Conservation (phyloP, 2,113 vertebrate genomes). For the Ia io region DNA sequence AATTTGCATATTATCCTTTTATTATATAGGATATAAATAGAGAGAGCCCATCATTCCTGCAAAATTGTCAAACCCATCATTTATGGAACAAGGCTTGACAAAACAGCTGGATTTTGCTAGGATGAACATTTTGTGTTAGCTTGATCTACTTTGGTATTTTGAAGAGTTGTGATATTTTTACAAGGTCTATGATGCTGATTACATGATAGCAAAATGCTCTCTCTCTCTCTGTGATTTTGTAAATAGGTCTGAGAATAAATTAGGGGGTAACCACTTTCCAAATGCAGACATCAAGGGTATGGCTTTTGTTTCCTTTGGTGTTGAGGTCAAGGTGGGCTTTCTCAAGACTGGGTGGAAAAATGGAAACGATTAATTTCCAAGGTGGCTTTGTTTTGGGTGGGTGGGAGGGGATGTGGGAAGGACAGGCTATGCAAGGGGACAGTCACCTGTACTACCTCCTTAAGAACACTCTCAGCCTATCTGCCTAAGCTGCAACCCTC, state of each 20-base stretch:
- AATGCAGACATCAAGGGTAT: not conserved
- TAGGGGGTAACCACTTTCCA: not conserved
- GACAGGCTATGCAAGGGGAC: not conserved
- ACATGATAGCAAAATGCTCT: not conserved
- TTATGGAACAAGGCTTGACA: not conserved
- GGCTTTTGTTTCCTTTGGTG: not conserved
- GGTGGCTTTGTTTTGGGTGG: not conserved
- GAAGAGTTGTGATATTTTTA: constrained; percentile 32
- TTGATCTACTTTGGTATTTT: constrained; percentile 39
- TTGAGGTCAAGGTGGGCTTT: not conserved
- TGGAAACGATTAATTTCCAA: not conserved
- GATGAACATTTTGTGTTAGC: constrained; percentile 30
- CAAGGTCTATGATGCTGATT: constrained; percentile 34
- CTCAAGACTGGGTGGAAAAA: constrained; percentile 7
- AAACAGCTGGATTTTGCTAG: not conserved
- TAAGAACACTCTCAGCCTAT: not conserved
- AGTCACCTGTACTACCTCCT: not conserved
- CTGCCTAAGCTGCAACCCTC: not conserved
- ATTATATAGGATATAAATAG: not conserved
- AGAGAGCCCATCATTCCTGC: not conserved
- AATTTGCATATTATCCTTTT: too few relatives aligned
- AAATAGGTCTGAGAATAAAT: constrained; percentile 12
- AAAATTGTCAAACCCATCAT: not conserved
- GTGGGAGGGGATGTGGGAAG: not conserved
- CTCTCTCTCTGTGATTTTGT: not conserved